phyloP scores from a whole-genome alignment of 2,888 invertebrate genomes.

The Nezara viridula region DNA sequence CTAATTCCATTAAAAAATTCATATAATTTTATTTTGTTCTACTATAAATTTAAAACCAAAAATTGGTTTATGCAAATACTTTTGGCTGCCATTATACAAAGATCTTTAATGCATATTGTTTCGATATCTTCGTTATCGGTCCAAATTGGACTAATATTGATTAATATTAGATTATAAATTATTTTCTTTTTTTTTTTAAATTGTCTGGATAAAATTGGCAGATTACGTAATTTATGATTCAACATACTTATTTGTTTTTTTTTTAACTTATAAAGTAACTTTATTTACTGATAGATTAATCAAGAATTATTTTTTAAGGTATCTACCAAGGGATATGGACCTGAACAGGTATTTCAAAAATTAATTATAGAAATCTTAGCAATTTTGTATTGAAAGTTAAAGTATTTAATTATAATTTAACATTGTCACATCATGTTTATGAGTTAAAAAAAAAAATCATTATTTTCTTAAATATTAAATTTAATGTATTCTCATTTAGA shows the following conservation, averaged over 20 bases:
- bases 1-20: too few relatives aligned
- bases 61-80: too few relatives aligned
- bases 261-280: not conserved
- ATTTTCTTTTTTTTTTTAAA: not conserved
- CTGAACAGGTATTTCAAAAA: conserved; percentile 28
- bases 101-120: not conserved
- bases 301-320: conserved; percentile 30
- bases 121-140: not conserved
- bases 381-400: not conserved
- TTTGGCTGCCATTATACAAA: too few relatives aligned
- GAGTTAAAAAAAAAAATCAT: not conserved
- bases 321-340: conserved; percentile 46
- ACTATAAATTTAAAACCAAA: too few relatives aligned
- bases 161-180: not conserved
- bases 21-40: too few relatives aligned
- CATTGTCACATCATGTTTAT: not conserved
- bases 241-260: not conserved
- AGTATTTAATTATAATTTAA: not conserved
- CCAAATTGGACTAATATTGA: not conserved
- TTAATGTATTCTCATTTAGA: not conserved
- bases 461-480: not conserved
- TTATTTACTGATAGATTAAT: not conserved
- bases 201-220: not conserved
- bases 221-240: not conserved
- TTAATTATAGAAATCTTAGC: not conserved